Percentiles rank a stretch among this genome's conserved stretches.
Conservation (phyloP, 2,113 vertebrate species). For the Jacana jacana region DNA sequence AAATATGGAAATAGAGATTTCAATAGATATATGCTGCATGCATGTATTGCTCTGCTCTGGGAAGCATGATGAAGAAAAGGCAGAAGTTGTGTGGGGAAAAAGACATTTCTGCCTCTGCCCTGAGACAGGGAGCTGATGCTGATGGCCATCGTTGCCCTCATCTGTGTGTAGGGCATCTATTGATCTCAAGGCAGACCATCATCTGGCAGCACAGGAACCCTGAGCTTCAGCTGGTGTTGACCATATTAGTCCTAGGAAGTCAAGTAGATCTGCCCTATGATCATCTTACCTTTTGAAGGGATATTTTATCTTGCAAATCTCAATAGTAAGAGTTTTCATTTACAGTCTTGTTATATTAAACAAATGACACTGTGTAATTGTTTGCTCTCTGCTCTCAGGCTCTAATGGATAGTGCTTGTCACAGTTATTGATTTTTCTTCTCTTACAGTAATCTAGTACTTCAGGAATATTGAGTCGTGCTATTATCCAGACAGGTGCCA, state of each 20-base stretch:
- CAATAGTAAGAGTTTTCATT: conserved; percentile 2
- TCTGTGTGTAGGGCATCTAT: not conserved
- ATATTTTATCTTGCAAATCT: not conserved
- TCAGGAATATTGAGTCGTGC: conserved; percentile 30
- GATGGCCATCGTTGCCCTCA: not conserved
- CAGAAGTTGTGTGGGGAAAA: not conserved
- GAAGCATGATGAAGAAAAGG: not conserved
- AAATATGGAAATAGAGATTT: not conserved
- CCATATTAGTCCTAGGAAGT: not conserved
- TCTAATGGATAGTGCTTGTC: conserved; percentile 49
- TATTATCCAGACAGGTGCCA: conserved; percentile 45
- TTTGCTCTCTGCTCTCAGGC: not conserved
- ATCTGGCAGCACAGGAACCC: not conserved
- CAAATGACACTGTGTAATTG: not conserved
- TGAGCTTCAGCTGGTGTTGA: not conserved
- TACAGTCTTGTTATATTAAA: conserved; percentile 26
- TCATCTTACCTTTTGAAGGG: not conserved
- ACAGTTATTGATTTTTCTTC: conserved; percentile 58
- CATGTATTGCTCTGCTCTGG: not conserved
- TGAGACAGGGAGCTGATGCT: not conserved
- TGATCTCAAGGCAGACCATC: not conserved
- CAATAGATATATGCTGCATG: not conserved
- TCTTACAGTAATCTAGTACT: conserved; percentile 38
- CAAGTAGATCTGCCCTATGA: not conserved
- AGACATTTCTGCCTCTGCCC: not conserved